These are phyloP conservation scores for Neoascia interrupta DNA, from an alignment of 2,888 invertebrate genomes.

Conservation along the genomic window DNA sequence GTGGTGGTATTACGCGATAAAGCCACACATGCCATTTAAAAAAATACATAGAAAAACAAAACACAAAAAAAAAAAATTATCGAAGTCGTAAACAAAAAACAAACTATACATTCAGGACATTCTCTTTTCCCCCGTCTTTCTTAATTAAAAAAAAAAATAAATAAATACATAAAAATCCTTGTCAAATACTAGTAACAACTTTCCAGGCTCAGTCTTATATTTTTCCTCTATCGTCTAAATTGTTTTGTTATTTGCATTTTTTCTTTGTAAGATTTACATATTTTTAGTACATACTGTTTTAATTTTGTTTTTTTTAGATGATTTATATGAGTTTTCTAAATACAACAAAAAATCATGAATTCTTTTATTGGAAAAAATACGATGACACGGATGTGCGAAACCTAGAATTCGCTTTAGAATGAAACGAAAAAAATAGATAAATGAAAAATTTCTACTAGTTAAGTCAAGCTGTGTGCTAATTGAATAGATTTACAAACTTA, in stretches of 20 bases:
- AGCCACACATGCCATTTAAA: conserved; percentile 60
- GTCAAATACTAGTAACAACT: no score
- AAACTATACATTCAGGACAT: conserved; percentile 26
- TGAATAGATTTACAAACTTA: conserved; percentile 34
- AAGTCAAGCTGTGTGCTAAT: conserved; percentile 60
- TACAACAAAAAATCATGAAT: conserved; percentile 9
- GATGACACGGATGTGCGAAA: no score
- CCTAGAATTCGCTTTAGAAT: no score
- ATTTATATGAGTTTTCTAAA: conserved; percentile 25
- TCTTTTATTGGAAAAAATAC: conserved; percentile 26
- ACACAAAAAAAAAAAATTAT: conserved; percentile 17
- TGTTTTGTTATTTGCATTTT: conserved; percentile 32
- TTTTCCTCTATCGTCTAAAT: conserved; percentile 1
- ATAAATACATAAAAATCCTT: no score
- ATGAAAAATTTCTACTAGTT: conserved; percentile 41
- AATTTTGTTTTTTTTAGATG: conserved; percentile 37
- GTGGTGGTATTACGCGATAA: conserved; percentile 50
- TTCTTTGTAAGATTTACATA: conserved; percentile 34
- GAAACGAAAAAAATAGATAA: conserved; percentile 38
- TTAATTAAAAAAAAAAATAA: conserved; percentile 16
- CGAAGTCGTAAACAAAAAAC: conserved; percentile 36
- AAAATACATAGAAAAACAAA: conserved; percentile 1
- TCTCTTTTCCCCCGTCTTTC: conserved; percentile 15
- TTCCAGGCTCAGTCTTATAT: no score
- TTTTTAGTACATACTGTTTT: conserved; percentile 13